phyloP scores from a whole-genome alignment of 2,113 vertebrate species.

The Morone chrysops region DNA sequence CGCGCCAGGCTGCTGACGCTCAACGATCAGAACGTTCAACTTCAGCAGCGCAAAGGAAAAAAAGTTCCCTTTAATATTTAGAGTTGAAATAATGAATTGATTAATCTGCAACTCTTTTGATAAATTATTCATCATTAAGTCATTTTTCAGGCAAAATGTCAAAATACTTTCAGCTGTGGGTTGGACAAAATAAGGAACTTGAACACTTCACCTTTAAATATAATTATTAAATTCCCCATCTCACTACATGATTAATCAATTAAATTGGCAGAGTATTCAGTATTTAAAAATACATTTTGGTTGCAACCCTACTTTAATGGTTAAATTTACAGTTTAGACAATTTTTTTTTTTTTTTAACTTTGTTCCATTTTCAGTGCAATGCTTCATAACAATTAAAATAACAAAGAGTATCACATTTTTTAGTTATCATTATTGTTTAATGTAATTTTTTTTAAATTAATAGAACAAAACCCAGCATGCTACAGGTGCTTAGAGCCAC shows the following conservation, averaged over 20 bases:
- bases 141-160: not conserved
- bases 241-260: not conserved
- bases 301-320: too few relatives aligned
- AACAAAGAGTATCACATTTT: too few relatives aligned
- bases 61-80: not conserved
- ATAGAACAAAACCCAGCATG: not conserved
- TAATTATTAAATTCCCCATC: too few relatives aligned
- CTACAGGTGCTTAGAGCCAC: not conserved
- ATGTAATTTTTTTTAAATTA: not conserved
- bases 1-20: not conserved
- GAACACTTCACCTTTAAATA: not conserved
- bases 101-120: not conserved
- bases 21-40: not conserved
- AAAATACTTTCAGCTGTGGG: not conserved
- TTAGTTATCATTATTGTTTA: too few relatives aligned
- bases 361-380: too few relatives aligned
- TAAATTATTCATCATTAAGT: not conserved
- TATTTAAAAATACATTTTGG: not conserved
- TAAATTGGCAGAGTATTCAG: not conserved
- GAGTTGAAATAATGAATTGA: not conserved
- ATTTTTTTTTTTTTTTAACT: too few relatives aligned
- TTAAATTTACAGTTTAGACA: too few relatives aligned
- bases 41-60: not conserved
- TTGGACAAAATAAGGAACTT: not conserved
- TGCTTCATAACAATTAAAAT: too few relatives aligned